Conservation (phyloP, 1,140 invertebrate species). For the Colletes latitarsis region DNA sequence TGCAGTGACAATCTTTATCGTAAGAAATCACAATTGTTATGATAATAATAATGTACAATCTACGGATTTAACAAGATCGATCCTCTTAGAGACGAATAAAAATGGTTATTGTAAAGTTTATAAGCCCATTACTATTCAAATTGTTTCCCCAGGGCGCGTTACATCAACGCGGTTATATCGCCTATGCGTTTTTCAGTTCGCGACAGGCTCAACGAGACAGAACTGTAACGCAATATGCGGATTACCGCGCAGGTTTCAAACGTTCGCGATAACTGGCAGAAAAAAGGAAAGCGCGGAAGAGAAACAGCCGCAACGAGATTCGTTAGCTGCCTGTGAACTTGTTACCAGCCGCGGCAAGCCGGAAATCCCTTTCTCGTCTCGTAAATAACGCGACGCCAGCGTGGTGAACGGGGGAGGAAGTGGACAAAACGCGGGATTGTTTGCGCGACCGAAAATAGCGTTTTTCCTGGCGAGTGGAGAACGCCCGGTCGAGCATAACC, state of each 20-base stretch:
- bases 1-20: too few species aligned
- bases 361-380: constrained; percentile 25
- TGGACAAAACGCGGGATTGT: constrained; percentile 44
- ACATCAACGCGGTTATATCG: too few species aligned
- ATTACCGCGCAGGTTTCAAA: constrained; percentile 10
- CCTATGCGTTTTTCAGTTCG: not conserved
- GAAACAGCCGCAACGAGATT: constrained; percentile 40
- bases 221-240: not conserved
- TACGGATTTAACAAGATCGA: too few species aligned
- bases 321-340: constrained; percentile 43
- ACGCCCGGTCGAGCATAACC: constrained; percentile 4
- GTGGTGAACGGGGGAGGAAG: constrained; percentile 4
- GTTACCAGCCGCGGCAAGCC: constrained; percentile 27
- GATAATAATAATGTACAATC: too few species aligned
- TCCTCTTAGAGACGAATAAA: too few species aligned
- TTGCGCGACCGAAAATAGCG: constrained; percentile 2
- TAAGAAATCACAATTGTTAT: too few species aligned
- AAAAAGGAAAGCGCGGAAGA: not conserved
- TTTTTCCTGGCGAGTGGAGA: constrained; percentile 25
- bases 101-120: too few species aligned
- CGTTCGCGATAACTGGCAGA: constrained; percentile 2
- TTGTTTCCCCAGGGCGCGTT: too few species aligned
- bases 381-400: constrained; percentile 17
- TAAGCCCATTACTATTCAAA: too few species aligned
- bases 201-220: not conserved